Conservation (phyloP, 2,888 invertebrate species). For the Lasioglossum villosulum region DNA sequence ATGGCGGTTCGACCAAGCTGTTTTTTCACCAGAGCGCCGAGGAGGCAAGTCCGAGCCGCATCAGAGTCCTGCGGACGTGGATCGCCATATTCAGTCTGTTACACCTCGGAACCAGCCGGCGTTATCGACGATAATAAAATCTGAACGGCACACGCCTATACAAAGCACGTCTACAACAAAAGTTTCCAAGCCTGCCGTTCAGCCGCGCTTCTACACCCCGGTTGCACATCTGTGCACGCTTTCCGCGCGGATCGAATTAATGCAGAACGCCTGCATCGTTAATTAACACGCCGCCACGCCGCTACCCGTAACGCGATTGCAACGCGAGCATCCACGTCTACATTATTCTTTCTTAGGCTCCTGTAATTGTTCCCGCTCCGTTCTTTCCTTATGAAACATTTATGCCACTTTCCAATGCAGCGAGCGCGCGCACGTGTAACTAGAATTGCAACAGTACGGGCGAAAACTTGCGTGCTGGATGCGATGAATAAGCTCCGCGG, state of each 20-base stretch:
- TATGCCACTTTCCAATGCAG: not conserved
- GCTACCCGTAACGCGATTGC: constrained; percentile 46
- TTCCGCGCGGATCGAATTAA: constrained; percentile 54
- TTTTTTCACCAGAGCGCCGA: constrained; percentile 31
- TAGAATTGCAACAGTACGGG: constrained; percentile 2
- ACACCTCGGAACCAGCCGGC: constrained; percentile 49
- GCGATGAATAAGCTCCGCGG: constrained; percentile 3
- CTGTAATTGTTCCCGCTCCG: constrained; percentile 12
- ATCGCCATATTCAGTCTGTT: constrained; percentile 64
- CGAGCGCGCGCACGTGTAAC: not conserved
- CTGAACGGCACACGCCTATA: constrained; percentile 47
- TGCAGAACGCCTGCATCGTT: constrained; percentile 37
- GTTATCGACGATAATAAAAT: constrained; percentile 58
- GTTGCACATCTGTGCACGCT: not conserved
- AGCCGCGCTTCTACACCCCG: not conserved
- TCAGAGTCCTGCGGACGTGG: constrained; percentile 44
- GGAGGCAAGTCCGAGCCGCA: constrained; percentile 44
- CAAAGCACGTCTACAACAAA: constrained; percentile 36
- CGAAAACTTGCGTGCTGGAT: not conserved
- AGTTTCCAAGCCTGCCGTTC: constrained; percentile 20
- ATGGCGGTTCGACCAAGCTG: constrained; percentile 20
- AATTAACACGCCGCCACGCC: constrained; percentile 51
- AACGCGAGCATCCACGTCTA: constrained; percentile 24
- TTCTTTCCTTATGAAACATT: not conserved
- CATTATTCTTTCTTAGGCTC: constrained; percentile 31